Conservation (phyloP, 2,797 vertebrate species). For the Taenioides sp. region DNA sequence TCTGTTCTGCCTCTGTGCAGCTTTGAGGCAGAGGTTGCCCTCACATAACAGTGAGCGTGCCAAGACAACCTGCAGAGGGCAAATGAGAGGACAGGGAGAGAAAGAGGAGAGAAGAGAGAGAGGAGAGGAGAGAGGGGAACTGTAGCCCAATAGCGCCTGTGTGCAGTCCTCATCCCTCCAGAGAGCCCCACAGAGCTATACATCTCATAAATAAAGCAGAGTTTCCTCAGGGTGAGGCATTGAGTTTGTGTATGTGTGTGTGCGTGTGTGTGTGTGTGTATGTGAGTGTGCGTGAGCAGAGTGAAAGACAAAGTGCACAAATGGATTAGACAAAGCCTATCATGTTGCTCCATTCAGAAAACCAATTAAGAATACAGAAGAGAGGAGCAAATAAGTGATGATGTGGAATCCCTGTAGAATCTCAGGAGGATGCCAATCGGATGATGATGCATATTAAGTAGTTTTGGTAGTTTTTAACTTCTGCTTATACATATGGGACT, state of each 20-base stretch:
- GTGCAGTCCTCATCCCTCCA: conserved; percentile 48
- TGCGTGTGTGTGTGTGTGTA: too few species aligned
- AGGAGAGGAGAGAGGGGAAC: conserved; percentile 23
- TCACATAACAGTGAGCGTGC: conserved; percentile 39
- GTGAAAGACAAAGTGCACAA: conserved; percentile 27
- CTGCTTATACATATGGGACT: background rate
- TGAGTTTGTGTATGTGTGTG: background rate
- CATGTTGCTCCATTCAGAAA: conserved; percentile 51
- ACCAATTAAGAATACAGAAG: conserved; percentile 35
- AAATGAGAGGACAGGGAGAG: conserved; percentile 33
- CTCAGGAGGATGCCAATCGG: background rate
- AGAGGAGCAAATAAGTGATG: conserved; percentile 22
- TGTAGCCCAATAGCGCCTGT: conserved; percentile 50
- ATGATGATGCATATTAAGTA: background rate
- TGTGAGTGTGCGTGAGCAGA: conserved; percentile 10
- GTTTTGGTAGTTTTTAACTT: background rate
- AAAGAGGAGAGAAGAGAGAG: background rate
- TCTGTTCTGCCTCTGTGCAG: conserved; percentile 16
- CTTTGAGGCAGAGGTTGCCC: conserved; percentile 25
- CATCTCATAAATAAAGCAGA: conserved; percentile 72
- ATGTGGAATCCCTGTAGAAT: background rate
- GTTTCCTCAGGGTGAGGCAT: conserved; percentile 48
- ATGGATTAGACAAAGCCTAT: conserved; percentile 54
- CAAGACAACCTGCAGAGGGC: conserved; percentile 39
- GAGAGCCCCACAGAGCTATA: conserved; percentile 56